Evolutionary conservation across 2,888 invertebrate species (phyloP), one percentile per base, ranked within the genome.

Genomic region (Girardia tigrina): DNA sequence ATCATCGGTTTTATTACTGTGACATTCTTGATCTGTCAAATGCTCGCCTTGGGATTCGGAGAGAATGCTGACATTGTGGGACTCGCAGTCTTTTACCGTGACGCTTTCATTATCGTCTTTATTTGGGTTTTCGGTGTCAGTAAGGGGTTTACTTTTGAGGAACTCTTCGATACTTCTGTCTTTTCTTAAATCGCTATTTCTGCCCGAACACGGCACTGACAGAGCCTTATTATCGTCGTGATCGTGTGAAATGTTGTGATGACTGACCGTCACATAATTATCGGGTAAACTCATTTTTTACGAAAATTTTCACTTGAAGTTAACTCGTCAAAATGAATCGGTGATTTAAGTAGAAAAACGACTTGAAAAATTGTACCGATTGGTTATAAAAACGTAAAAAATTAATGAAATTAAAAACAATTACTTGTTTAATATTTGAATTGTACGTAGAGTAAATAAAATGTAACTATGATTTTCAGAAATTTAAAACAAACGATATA

Each of bases 391-490:
- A 36, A 36, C 12, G 16, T 36, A 36, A 36, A 36, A 36, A 12
- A 12, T 36, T 12, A 36, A 36, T n/a, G n/a, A n/a, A n/a, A n/a
- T n/a, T n/a, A n/a, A 36, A 12, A 36, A 8, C 8, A 36, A 36
- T 8, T 12, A 12, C 16, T 12, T 56, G 56, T 12, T 6, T 20
- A 56, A 56, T 8, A 56, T 56, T 56, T 56, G 23, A 56, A 56
- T 56, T 20, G n/a, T 12, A 56, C 56, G 56, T 56, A 56, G 56
- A 56, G 56, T 56, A 56, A 56, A 56, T 56, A 56, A 56, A 56
- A 56, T 12, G 36, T 36, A 36, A 36, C 36, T 36, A 36, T 12
- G 36, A 36, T 36, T 36, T 36, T 36, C 36, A 36, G 36, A 12
- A 12, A 36, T 36, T 36, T 36, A 36, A 36, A 36, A 36, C 36